Evolutionary conservation across 1,140 invertebrate genomes (phyloP).

Genomic region (Bombyx mandarina): DNA sequence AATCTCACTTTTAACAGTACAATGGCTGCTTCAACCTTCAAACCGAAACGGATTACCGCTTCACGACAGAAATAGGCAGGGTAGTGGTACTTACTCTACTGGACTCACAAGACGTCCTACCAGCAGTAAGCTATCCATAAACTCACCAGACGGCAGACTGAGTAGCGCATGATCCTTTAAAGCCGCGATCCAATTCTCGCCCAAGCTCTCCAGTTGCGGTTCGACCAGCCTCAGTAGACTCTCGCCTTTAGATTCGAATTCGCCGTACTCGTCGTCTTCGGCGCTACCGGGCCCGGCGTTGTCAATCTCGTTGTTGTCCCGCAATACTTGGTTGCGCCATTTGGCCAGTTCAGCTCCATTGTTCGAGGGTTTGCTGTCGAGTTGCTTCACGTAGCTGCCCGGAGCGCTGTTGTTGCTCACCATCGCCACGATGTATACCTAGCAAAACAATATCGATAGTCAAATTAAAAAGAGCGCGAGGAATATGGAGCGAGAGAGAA

Average conservation of each 20-base stretch:
- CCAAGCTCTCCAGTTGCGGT: constrained; percentile 91
- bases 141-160: constrained; percentile 86
- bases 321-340: constrained; percentile 43
- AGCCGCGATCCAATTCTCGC: constrained; percentile 94
- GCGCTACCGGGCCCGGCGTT: constrained; percentile 25
- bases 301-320: constrained; percentile 46
- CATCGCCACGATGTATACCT: constrained; percentile 96
- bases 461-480: neutral
- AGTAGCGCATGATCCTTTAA: constrained; percentile 95
- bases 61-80: too few species aligned
- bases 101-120: too few species aligned
- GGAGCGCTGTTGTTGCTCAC: constrained; percentile 81
- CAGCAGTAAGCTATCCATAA: too few species aligned
- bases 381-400: constrained; percentile 70
- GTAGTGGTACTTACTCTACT: too few species aligned
- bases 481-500: neutral
- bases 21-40: too few species aligned
- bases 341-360: constrained; percentile 44
- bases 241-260: constrained; percentile 82
- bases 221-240: constrained; percentile 92
- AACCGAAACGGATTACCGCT: too few species aligned
- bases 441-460: neutral
- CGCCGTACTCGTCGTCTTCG: constrained; percentile 78
- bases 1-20: too few species aligned
- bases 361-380: constrained; percentile 51